Percentiles rank a stretch among this genome's conserved stretches.
phyloP scores from a whole-genome alignment of 2,888 invertebrate species.

The Ypsolopha sequella region DNA sequence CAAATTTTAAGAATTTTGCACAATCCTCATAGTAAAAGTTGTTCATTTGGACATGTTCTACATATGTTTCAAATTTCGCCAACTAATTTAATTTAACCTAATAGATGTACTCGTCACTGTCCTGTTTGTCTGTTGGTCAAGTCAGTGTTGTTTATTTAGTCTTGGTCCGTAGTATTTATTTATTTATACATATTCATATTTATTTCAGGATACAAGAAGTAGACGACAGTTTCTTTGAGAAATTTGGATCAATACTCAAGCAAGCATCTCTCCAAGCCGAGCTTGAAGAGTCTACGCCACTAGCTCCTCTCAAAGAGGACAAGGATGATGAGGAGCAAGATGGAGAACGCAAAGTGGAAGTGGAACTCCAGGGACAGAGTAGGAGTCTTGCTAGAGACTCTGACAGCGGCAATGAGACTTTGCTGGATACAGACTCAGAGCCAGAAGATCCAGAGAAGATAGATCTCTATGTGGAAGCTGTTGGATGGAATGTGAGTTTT shows the following conservation, averaged over 20 bases:
- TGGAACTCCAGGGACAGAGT: constrained; percentile 44
- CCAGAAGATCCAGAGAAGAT: constrained; percentile 73
- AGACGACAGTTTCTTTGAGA: constrained; percentile 88
- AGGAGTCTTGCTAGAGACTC: constrained; percentile 43
- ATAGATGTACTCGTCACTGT: too few species aligned
- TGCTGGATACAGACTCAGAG: constrained; percentile 76
- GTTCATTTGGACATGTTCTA: too few species aligned
- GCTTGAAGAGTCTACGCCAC: constrained; percentile 64
- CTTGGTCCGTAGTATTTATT: too few species aligned
- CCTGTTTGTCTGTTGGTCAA: too few species aligned
- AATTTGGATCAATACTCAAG: constrained; percentile 80
- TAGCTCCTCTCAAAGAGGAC: constrained; percentile 63
- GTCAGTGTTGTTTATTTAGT: too few species aligned
- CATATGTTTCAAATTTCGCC: too few species aligned
- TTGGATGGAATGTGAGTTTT: constrained; percentile 83
- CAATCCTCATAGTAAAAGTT: too few species aligned
- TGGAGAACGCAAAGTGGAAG: constrained; percentile 44
- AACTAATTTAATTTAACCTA: too few species aligned
- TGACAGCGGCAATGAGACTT: constrained; percentile 68
- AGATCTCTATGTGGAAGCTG: constrained; percentile 73
- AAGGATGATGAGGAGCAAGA: constrained; percentile 39
- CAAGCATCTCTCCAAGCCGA: constrained; percentile 73
- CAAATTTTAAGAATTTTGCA: too few species aligned
- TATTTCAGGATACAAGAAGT: constrained; percentile 81
- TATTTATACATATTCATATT: too few species aligned